phyloP scores from a whole-genome alignment of 1,140 invertebrate genomes.

The Pogonognathellus flavescens region DNA sequence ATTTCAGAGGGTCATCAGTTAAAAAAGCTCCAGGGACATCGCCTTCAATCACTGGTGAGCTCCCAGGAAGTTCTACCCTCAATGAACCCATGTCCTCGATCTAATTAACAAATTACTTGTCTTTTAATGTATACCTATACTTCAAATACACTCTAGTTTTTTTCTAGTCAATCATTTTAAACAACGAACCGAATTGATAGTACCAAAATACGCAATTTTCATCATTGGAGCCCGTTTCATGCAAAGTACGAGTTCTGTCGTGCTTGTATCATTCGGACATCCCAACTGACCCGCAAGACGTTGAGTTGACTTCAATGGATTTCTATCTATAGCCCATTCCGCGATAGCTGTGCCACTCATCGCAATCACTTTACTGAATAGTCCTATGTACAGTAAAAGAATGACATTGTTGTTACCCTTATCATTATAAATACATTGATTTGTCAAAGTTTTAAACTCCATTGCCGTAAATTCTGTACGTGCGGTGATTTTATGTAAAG shows the following conservation, averaged over 20 bases:
- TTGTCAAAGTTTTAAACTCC: too few relatives aligned
- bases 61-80: conserved; percentile 17
- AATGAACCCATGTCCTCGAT: neutral
- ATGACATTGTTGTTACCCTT: too few relatives aligned
- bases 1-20: conserved; percentile 43
- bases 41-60: conserved; percentile 55
- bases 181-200: neutral
- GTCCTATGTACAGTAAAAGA: neutral
- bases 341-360: conserved; percentile 45
- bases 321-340: conserved; percentile 54
- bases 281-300: conserved; percentile 22
- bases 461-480: too few relatives aligned
- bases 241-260: conserved; percentile 39
- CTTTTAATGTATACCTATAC: too few relatives aligned
- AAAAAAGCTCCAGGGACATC: conserved; percentile 60
- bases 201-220: neutral
- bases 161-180: neutral
- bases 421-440: too few relatives aligned
- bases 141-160: neutral
- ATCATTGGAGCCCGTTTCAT: neutral
- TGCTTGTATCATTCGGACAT: neutral
- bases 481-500: too few relatives aligned
- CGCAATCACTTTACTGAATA: conserved; percentile 46
- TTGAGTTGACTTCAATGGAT: conserved; percentile 12
- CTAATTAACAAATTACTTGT: neutral